These are phyloP conservation scores for Gambusia affinis DNA, from an alignment of 2,113 vertebrate species.

Conservation along the genomic window DNA sequence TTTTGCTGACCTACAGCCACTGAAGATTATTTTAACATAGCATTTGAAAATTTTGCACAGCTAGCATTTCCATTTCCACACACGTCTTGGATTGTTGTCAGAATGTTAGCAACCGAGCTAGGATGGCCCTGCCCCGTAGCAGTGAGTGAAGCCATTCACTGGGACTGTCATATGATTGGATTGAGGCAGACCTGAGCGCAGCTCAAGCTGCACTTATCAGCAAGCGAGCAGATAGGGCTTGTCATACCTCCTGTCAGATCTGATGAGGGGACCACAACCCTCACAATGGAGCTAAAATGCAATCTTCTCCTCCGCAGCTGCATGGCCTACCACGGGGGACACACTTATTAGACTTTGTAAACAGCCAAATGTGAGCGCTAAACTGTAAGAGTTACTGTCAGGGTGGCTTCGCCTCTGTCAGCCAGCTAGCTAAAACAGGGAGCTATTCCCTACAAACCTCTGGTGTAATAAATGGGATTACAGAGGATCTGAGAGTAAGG, in stretches of 20 bases:
- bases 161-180: slow-evolving; percentile 74
- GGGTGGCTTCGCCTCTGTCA: slow-evolving; percentile 37
- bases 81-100: slow-evolving; percentile 35
- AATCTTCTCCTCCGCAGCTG: slow-evolving; percentile 77
- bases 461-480: slow-evolving; percentile 36
- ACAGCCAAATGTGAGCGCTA: slow-evolving; percentile 71
- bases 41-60: slow-evolving; percentile 44
- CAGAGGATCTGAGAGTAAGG: slow-evolving; percentile 26
- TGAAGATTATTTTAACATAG: slow-evolving; percentile 47
- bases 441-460: slow-evolving; percentile 33
- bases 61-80: slow-evolving; percentile 37
- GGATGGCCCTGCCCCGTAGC: slow-evolving; percentile 43
- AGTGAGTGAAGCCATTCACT: slow-evolving; percentile 52
- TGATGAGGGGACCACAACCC: slow-evolving; percentile 73
- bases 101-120: slow-evolving; percentile 53
- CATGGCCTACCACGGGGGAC: slow-evolving; percentile 69
- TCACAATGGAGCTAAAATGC: slow-evolving; percentile 79
- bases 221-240: slow-evolving; percentile 77
- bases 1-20: slow-evolving; percentile 22
- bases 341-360: slow-evolving; percentile 79
- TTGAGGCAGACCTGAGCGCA: slow-evolving; percentile 76
- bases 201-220: slow-evolving; percentile 78
- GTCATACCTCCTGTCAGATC: slow-evolving; percentile 81
- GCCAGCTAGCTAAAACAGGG: slow-evolving; percentile 34
- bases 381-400: slow-evolving; percentile 66